Evolutionary conservation across 2,113 vertebrate genomes (phyloP).

Genomic region (Acanthisitta chloris): DNA sequence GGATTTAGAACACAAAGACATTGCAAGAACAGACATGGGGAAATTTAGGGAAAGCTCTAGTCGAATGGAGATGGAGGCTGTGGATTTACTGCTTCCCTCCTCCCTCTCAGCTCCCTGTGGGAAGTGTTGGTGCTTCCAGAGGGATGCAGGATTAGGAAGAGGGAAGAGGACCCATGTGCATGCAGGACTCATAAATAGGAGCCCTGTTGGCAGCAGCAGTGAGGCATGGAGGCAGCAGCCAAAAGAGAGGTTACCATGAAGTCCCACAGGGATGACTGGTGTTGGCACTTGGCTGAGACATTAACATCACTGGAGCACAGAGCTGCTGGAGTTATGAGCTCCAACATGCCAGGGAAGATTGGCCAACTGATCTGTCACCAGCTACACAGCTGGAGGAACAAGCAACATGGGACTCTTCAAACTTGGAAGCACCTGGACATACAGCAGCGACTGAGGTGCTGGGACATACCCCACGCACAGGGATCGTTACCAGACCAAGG

Average conservation of each 20-base stretch:
- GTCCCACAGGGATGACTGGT: neutral
- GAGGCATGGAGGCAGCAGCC: neutral
- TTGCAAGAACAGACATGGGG: fast-evolving
- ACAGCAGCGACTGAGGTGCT: fast-evolving
- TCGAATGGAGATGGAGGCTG: neutral
- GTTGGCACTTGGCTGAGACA: neutral
- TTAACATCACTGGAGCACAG: neutral
- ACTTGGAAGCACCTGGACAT: fast-evolving
- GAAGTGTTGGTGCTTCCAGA: neutral
- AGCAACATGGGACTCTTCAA: fast-evolving
- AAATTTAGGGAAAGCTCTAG: neutral
- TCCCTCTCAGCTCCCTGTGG: neutral
- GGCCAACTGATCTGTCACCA: neutral
- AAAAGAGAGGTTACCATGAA: neutral
- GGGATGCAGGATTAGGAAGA: neutral
- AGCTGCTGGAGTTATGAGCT: neutral
- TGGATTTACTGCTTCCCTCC: neutral
- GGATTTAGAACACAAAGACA: neutral
- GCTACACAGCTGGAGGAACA: neutral
- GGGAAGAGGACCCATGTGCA: neutral
- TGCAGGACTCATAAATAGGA: neutral
- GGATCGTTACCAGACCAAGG: neutral
- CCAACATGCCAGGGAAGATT: neutral
- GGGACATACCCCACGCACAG: neutral
- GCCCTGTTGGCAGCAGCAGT: neutral